Percentiles rank a stretch among this genome's conserved stretches.
Evolutionary conservation across 2,113 vertebrate species (phyloP).

Genomic region (Malurus cyaneus): DNA sequence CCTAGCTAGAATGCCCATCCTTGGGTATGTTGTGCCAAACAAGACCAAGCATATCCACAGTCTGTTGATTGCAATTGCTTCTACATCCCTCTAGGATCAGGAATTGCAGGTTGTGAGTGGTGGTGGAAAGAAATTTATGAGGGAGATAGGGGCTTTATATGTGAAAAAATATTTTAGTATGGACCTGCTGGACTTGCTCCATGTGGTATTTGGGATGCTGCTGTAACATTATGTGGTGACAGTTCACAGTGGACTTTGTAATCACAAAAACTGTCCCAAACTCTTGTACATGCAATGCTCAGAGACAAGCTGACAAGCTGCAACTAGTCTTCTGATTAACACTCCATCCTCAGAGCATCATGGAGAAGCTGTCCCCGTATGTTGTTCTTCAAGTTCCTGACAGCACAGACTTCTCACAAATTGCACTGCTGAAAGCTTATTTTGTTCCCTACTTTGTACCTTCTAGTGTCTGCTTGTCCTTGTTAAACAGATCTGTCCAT

Average conservation of each 20-base stretch:
- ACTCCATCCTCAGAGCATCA: neutral
- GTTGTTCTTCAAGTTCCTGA: neutral
- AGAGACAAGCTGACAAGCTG: neutral
- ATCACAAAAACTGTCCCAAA: neutral
- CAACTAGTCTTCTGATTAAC: neutral
- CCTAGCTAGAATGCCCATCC: neutral
- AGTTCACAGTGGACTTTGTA: neutral
- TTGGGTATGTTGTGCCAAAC: neutral
- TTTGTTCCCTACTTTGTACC: neutral
- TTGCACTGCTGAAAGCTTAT: neutral
- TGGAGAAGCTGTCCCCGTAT: neutral
- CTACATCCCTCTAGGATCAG: neutral
- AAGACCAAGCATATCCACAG: neutral
- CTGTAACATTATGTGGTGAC: neutral
- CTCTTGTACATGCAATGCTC: neutral
- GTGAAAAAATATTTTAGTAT: neutral
- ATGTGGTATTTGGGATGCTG: neutral
- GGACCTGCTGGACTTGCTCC: neutral
- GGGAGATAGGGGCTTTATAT: neutral
- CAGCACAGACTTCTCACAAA: neutral
- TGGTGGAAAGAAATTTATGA: neutral
- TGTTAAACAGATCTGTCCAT: neutral
- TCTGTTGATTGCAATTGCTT: neutral
- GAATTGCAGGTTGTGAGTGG: neutral
- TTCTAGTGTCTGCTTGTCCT: neutral